These are phyloP conservation scores for Pristionchus entomophagus DNA, from an alignment of 2,888 invertebrate genomes.

Conservation along the genomic window DNA sequence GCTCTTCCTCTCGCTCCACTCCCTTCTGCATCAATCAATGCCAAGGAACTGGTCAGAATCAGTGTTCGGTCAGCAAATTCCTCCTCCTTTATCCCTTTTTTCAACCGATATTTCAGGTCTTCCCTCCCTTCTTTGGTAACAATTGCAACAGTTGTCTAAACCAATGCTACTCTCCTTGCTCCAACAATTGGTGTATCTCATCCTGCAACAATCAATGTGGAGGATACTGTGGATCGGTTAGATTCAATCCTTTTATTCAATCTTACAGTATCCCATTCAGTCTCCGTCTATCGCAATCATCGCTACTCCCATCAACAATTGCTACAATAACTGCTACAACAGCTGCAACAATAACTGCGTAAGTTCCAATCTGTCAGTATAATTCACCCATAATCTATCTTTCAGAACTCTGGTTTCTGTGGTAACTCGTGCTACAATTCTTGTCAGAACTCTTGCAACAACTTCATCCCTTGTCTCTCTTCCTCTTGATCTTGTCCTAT, in stretches of 20 bases:
- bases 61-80: neutral
- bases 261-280: conserved; percentile 4
- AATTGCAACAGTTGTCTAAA: conserved; percentile 5
- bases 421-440: neutral
- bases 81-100: neutral
- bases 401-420: conserved; percentile 19
- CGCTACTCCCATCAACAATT: conserved; percentile 1
- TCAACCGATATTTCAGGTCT: neutral
- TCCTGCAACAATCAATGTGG: conserved; percentile 18
- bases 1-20: neutral
- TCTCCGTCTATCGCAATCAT: neutral
- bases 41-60: neutral
- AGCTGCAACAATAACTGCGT: neutral
- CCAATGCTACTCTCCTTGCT: neutral
- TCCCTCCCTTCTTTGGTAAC: neutral
- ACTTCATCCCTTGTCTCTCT: conserved; percentile 21
- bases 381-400: neutral
- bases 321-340: conserved; percentile 3
- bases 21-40: conserved; percentile 18
- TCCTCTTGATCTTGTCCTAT: conserved; percentile 15
- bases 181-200: conserved; percentile 2
- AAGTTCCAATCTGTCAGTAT: neutral
- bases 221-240: neutral
- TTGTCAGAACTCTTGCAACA: conserved; percentile 6
- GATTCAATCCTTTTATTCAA: neutral